A percentile compares a stretch with the other conserved stretches of the same genome.
phyloP scores from a whole-genome alignment of 2,113 vertebrate species.

The Oplegnathus fasciatus region DNA sequence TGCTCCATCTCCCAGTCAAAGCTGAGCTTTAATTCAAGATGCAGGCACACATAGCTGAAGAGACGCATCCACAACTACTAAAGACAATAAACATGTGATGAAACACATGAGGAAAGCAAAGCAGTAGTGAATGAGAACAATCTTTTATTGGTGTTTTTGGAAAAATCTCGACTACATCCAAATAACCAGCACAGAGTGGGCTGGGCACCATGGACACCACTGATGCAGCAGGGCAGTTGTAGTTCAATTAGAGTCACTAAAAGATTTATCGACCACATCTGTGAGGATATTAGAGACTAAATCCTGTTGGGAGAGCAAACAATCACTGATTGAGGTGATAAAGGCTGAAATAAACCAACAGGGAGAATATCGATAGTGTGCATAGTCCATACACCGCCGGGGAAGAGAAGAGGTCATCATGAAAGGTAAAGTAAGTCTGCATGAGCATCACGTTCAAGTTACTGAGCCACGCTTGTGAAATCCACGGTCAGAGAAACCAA shows the following conservation, averaged over 20 bases:
- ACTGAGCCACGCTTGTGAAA: conserved; percentile 50
- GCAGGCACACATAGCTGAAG: neutral
- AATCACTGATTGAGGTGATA: conserved; percentile 73
- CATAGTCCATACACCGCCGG: conserved; percentile 68
- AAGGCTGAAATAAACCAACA: conserved; percentile 72
- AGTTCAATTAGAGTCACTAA: conserved; percentile 80
- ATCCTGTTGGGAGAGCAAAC: conserved; percentile 80
- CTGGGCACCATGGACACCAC: conserved; percentile 79
- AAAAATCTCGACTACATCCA: conserved; percentile 84
- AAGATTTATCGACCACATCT: conserved; percentile 79
- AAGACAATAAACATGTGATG: neutral
- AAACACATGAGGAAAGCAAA: conserved; percentile 36
- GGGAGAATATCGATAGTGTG: conserved; percentile 68
- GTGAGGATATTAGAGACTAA: conserved; percentile 75
- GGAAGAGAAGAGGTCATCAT: conserved; percentile 45
- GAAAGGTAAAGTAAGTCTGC: conserved; percentile 60
- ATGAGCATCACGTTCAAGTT: conserved; percentile 50
- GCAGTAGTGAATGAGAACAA: conserved; percentile 79
- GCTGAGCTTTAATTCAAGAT: conserved; percentile 27
- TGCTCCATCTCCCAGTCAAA: neutral
- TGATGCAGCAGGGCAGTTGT: conserved; percentile 81
- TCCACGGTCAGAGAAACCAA: conserved; percentile 55
- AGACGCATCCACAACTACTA: neutral
- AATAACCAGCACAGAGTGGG: conserved; percentile 76
- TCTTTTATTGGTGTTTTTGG: conserved; percentile 85